Base-by-base conservation (phyloP, 2,888 invertebrate species). In the Salticus scenicus region DNA sequence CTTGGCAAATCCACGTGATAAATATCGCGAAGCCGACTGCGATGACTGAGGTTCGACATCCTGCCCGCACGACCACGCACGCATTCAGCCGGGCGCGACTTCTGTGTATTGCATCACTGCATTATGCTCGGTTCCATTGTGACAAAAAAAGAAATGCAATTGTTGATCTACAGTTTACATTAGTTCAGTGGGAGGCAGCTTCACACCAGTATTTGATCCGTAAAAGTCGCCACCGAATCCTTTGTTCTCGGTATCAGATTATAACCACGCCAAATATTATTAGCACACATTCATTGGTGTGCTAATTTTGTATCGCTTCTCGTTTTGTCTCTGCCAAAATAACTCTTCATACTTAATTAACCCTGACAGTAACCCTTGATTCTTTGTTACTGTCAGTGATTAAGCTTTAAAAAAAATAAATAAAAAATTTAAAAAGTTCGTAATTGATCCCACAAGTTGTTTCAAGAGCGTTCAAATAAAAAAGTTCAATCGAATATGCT, bases 91-190 rank as follows among this genome's bases (percentile, higher is more conserved):
- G 75, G 28, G 75, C 51, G 57, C 70, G 14, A 31, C 31, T 37
- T 57, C 70, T 37, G 37, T 37, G 30, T 20, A 64, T 75, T 74
- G 81, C 81, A 37, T 75, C 82, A 69, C 41, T 75, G 82, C 67
- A 10, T 57, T 57, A 24, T 24, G 20, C 57, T 57, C 57, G 24
- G 57, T 12, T 24, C 57, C 57, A 57, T 57, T 57, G 57, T 57
- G 17, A 12, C 57, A 8, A 57, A 57, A 57, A 24, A 57, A 24
- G 57, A 57, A 57, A 57, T 57, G 57, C 57, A 24, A 57, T 57
- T 57, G 57, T 57, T 20, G n/a, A n/a, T n/a, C 24, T 17, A 24
- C 24, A 57, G 57, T 24, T 57, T 57, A 57, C 24, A 57, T 24
- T 17, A 57, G 57, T 24, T 57, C 24, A 17, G 57, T 24, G 5